Evolutionary conservation across 2,888 invertebrate genomes (phyloP), one percentile per base, ranked within the genome.

Genomic region (Anorthoa munda): DNA sequence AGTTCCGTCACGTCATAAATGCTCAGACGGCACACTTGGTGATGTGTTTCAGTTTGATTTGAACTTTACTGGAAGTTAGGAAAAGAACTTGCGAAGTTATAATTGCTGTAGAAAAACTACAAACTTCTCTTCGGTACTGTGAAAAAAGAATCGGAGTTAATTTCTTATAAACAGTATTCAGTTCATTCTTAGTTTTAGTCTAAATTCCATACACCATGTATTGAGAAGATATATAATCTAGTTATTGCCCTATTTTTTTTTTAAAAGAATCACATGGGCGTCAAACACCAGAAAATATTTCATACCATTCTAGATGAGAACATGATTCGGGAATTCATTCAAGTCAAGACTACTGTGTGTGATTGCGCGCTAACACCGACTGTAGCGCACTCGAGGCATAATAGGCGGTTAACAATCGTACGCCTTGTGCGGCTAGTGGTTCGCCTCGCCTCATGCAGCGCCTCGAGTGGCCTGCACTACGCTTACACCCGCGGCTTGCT

Each of bases 371-470:
- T 82, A 86, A 81, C 83, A 81, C 76, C 75, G 76, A 45, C 75
- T 89, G 86, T 86, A 92, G 92, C 63, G 89, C 88, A 55, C 93
- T 94, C 80, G 86, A 89, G 73, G 77, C 77, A 90, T 93, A 95
- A 94, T 94, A 91, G 93, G 83, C 90, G 90, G 92, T 92, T 93
- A 93, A 93, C 94, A 92, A 92, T 91, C 90, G 84, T 84, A 66
- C 85, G 90, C 90, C 92, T 92, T 90, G 75, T 75, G 67, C 31
- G 75, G 75, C 75, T 51, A 48, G 91, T 86, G 86, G 86, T 82
- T 81, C 76, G 79, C 73, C 77, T 77, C 68, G 71, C 64, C 75
- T 72, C 84, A 83, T 84, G 77, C 81, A 64, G 39, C 56, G 85
- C 83, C 84, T 86, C 85, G 77, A 86, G 87, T 84, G 86, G 80